These are phyloP conservation scores for Campoletis raptor DNA, from an alignment of 2,888 invertebrate genomes.

Conservation along the genomic window DNA sequence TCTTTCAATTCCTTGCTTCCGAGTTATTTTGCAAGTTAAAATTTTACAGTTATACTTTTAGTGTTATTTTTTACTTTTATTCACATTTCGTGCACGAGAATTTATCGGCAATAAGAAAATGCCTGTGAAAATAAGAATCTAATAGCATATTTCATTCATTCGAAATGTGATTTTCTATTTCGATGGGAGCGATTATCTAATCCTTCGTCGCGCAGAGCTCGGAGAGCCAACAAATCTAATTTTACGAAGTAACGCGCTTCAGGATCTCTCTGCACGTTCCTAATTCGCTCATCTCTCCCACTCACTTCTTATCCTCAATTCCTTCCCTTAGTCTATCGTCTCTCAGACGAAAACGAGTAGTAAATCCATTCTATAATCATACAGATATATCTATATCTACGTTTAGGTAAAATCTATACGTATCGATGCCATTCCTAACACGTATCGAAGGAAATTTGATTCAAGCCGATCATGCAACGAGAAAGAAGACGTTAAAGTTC, in stretches of 20 bases:
- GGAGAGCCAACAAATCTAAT: slow-evolving; percentile 72
- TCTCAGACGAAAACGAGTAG: slow-evolving; percentile 50
- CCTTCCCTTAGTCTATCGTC: slow-evolving; percentile 38
- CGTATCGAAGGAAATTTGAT: slow-evolving; percentile 63
- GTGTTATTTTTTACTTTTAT: background rate
- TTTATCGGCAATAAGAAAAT: background rate
- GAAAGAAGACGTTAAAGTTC: background rate
- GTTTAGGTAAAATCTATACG: background rate
- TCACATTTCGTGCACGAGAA: background rate
- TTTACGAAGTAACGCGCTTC: slow-evolving; percentile 65
- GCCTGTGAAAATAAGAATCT: background rate
- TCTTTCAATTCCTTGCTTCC: slow-evolving; percentile 12
- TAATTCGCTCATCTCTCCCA: slow-evolving; percentile 15
- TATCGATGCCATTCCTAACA: background rate
- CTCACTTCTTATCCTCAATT: slow-evolving; percentile 16
- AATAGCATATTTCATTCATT: background rate
- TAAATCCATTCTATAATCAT: slow-evolving; percentile 39
- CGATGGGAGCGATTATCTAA: slow-evolving; percentile 71
- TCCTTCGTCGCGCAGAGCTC: slow-evolving; percentile 69
- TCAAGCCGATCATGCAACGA: slow-evolving; percentile 24
- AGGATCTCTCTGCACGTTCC: slow-evolving; percentile 43
- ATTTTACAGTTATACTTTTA: background rate
- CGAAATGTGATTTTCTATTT: background rate
- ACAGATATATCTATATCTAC: slow-evolving; percentile 15
- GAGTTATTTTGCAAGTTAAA: slow-evolving; percentile 43